These are phyloP conservation scores for Epinephelus moara DNA, from an alignment of 2,113 vertebrate species.

Conservation along the genomic window DNA sequence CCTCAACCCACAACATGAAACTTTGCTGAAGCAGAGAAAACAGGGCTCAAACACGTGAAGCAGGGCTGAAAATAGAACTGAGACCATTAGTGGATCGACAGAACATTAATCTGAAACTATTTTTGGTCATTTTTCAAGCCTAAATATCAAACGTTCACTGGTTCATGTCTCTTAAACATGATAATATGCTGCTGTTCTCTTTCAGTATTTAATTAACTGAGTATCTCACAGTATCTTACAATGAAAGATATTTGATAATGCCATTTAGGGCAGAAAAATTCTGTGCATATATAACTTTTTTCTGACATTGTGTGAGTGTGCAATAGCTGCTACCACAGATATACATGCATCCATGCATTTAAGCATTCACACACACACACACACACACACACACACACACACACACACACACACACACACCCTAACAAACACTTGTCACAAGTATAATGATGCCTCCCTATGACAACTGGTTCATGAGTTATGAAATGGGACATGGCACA, in stretches of 20 bases:
- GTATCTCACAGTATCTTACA: background rate
- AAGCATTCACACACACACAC: too few relatives aligned
- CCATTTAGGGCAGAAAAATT: background rate
- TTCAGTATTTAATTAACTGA: background rate
- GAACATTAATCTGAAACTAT: slow-evolving; percentile 12
- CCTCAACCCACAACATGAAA: slow-evolving; percentile 34
- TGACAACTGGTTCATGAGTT: too few relatives aligned
- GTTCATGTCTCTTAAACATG: background rate
- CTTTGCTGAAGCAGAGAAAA: slow-evolving; percentile 69
- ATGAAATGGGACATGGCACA: too few relatives aligned
- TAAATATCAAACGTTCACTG: background rate
- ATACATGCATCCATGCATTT: too few relatives aligned
- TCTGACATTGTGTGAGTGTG: too few relatives aligned
- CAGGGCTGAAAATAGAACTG: slow-evolving; percentile 21
- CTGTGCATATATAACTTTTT: background rate
- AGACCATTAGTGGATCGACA: background rate
- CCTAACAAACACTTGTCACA: too few relatives aligned
- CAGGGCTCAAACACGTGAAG: slow-evolving; percentile 28
- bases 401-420: too few relatives aligned
- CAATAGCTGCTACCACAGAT: too few relatives aligned
- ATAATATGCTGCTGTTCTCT: background rate
- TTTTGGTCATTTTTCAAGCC: background rate
- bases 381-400: too few relatives aligned
- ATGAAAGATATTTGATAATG: background rate
- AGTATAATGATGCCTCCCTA: too few relatives aligned